Evolutionary conservation across 2,797 vertebrate species (phyloP).

Genomic region (Furcifer pardalis): DNA sequence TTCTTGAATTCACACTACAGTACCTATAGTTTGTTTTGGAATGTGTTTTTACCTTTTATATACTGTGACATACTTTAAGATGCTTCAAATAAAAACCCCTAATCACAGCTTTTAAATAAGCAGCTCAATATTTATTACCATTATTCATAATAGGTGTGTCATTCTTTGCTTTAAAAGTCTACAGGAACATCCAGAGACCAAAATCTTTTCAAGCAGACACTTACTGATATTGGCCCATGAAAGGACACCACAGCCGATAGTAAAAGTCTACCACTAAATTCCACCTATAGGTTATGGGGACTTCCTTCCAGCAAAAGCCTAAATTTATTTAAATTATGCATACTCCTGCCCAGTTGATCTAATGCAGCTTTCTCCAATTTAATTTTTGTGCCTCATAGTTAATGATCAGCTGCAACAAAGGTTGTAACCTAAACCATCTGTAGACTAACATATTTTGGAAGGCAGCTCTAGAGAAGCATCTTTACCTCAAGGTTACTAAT

Average conservation of each 20-base stretch:
- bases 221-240: too few species aligned
- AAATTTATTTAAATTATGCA: background rate
- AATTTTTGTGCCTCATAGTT: too few species aligned
- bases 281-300: background rate
- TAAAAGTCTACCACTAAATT: background rate
- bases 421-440: background rate
- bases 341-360: background rate
- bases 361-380: background rate
- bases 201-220: background rate
- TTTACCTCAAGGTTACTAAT: background rate
- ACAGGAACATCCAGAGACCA: background rate
- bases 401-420: background rate
- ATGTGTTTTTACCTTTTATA: background rate
- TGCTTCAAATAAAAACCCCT: constrained; percentile 9
- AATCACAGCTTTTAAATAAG: background rate
- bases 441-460: background rate
- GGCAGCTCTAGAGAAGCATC: too few species aligned
- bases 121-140: background rate
- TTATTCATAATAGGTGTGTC: background rate
- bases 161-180: background rate
- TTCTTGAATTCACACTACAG: background rate
- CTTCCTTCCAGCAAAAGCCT: background rate
- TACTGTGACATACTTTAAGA: constrained; percentile 7
- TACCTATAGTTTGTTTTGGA: background rate
- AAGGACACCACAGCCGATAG: background rate